A percentile compares a stretch with the other conserved stretches of the same genome.
Evolutionary conservation across 1,140 invertebrate species (phyloP).

Genomic region (Mamestra configurata): DNA sequence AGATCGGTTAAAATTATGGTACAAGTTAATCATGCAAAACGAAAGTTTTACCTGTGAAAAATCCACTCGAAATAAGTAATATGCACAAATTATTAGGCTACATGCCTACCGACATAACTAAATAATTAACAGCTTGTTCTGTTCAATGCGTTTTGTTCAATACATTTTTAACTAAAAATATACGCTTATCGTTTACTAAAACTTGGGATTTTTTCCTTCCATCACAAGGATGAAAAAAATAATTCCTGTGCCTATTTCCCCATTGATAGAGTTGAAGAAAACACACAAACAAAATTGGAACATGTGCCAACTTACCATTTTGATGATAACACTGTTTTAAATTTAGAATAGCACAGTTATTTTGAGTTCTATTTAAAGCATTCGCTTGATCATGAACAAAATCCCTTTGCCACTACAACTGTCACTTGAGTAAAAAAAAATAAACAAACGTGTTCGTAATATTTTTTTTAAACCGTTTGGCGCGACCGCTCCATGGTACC

Average conservation of each 20-base stretch:
- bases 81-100: too few relatives aligned
- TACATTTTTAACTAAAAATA: neutral
- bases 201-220: neutral
- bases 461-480: constrained; percentile 40
- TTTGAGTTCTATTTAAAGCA: constrained; percentile 20
- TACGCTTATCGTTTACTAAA: neutral
- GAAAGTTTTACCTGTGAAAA: too few relatives aligned
- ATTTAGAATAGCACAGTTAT: constrained; percentile 47
- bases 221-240: neutral
- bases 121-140: neutral
- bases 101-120: too few relatives aligned
- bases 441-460: constrained; percentile 44
- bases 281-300: constrained; percentile 50
- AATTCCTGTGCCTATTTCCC: neutral
- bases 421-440: constrained; percentile 43
- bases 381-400: constrained; percentile 15
- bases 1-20: too few relatives aligned
- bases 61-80: too few relatives aligned
- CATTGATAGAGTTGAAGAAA: constrained; percentile 7
- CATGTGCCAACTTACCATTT: constrained; percentile 67
- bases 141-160: neutral
- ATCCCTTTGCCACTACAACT: constrained; percentile 27
- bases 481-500: constrained; percentile 54
- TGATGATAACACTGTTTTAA: constrained; percentile 45
- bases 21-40: too few relatives aligned